phyloP scores from a whole-genome alignment of 2,888 invertebrate species.

The Agriopis marginaria region DNA sequence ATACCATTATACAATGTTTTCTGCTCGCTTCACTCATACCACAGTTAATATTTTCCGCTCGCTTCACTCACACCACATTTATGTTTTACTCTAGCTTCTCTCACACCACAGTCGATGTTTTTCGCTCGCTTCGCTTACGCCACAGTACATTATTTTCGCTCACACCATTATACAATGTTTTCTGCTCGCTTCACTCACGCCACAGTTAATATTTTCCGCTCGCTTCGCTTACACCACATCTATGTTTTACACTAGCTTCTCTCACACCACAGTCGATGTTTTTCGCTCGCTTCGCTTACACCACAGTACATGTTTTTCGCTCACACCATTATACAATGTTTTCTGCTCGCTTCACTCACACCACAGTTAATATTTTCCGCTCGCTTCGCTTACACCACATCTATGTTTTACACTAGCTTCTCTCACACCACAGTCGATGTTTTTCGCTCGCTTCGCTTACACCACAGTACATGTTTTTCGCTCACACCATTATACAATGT shows the following conservation, averaged over 20 bases:
- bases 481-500: background rate
- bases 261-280: background rate
- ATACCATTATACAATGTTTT: too few relatives aligned
- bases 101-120: too few relatives aligned
- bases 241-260: background rate
- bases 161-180: background rate
- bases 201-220: background rate
- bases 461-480: background rate
- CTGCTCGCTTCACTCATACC: too few relatives aligned
- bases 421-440: too few relatives aligned
- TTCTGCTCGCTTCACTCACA: background rate
- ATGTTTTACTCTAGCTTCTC: too few relatives aligned
- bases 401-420: too few relatives aligned
- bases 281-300: background rate
- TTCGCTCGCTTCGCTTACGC: background rate
- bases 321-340: background rate
- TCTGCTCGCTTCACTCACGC: background rate
- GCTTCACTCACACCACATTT: too few relatives aligned
- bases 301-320: background rate
- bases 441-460: background rate
- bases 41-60: background rate
- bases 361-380: background rate
- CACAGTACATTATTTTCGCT: background rate
- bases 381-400: conserved; percentile 1
- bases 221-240: background rate